Conservation (phyloP, 2,888 invertebrate species). For the Aphrophora alni region DNA sequence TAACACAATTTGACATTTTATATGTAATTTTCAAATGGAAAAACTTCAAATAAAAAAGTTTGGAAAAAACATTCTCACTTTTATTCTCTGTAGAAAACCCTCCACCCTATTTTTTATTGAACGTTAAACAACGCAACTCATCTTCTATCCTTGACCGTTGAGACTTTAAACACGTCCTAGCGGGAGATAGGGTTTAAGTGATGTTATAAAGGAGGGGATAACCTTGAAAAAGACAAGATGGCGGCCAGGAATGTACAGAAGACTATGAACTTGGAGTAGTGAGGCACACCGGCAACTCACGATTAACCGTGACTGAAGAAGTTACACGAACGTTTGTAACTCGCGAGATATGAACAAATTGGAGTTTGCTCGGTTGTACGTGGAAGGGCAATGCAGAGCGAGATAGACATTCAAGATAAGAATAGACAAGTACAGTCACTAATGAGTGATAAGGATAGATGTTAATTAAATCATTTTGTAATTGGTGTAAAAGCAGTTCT, state of each 20-base stretch:
- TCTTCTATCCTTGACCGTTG: neutral
- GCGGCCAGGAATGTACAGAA: constrained; percentile 5
- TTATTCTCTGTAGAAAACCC: neutral
- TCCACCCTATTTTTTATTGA: neutral
- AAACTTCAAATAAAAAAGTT: no score
- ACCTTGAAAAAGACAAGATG: constrained; percentile 6
- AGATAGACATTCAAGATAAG: no score
- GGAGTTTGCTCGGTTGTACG: no score
- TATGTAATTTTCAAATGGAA: no score
- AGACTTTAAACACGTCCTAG: neutral
- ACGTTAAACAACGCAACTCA: neutral
- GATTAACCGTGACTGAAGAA: neutral
- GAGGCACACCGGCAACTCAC: neutral
- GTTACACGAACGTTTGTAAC: neutral
- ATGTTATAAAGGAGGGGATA: neutral
- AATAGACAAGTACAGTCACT: no score
- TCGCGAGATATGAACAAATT: neutral
- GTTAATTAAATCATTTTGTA: no score
- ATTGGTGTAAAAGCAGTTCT: no score
- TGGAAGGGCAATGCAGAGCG: no score
- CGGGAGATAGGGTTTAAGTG: constrained; percentile 3
- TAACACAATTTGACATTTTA: no score
- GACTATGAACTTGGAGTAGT: constrained; percentile 2
- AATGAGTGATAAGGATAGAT: no score
- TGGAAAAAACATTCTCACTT: neutral